phyloP scores from a whole-genome alignment of 2,888 invertebrate species.

The Ochropleura plecta region DNA sequence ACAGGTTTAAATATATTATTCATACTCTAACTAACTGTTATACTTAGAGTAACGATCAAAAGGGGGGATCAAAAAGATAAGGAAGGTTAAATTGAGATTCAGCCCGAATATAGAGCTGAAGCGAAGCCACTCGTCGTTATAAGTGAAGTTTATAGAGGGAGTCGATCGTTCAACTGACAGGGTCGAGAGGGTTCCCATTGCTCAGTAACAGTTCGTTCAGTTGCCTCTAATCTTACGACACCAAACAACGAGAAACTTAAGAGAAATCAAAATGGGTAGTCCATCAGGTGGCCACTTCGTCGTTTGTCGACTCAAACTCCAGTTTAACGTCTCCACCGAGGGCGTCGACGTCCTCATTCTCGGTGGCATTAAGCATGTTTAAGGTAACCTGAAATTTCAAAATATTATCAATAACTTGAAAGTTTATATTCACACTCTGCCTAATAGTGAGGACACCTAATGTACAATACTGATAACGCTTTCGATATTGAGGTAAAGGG shows the following conservation, averaged over 20 bases:
- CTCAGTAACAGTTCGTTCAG: constrained; percentile 52
- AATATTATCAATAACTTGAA: neutral
- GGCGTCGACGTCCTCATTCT: constrained; percentile 97
- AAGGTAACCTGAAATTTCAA: constrained; percentile 93
- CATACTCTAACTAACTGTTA: neutral
- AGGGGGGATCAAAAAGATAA: neutral
- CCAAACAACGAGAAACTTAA: constrained; percentile 59
- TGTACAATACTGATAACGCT: neutral
- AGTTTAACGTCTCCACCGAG: constrained; percentile 94
- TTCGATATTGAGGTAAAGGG: neutral
- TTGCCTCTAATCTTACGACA: constrained; percentile 47
- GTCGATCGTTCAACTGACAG: constrained; percentile 17
- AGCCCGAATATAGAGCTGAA: neutral
- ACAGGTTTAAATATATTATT: neutral
- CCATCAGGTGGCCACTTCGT: constrained; percentile 93
- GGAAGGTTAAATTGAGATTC: constrained; percentile 6
- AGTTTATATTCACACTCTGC: neutral
- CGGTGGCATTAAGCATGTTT: constrained; percentile 98
- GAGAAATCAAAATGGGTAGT: constrained; percentile 74
- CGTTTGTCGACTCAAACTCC: constrained; percentile 94
- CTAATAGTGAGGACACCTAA: neutral
- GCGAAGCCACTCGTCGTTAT: neutral
- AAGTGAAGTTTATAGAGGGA: neutral
- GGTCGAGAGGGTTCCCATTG: constrained; percentile 15
- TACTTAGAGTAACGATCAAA: neutral